These are phyloP conservation scores for Eupithecia subumbrata DNA, from an alignment of 2,888 invertebrate genomes.

Conservation along the genomic window DNA sequence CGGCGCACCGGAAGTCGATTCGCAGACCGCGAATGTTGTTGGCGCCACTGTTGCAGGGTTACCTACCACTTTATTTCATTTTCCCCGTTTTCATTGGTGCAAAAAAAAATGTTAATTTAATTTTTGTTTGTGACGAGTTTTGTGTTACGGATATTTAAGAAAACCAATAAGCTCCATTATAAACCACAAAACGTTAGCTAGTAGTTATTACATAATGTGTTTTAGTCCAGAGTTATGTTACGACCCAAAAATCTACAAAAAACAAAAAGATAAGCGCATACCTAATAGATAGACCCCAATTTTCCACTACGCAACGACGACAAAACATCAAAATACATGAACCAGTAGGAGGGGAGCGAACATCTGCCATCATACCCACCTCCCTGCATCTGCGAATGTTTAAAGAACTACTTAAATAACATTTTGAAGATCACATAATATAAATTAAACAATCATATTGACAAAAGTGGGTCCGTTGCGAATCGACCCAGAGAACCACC, in stretches of 20 bases:
- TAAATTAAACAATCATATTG: constrained; percentile 81
- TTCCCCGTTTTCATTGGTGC: constrained; percentile 29
- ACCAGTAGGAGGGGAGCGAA: constrained; percentile 55
- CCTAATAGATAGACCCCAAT: background rate
- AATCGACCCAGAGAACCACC: constrained; percentile 60
- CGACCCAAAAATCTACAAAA: background rate
- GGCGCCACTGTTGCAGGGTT: constrained; percentile 68
- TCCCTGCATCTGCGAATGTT: constrained; percentile 76
- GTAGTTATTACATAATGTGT: background rate
- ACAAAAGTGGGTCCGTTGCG: constrained; percentile 76
- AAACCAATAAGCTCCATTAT: no score
- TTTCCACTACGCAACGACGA: background rate
- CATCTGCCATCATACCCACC: constrained; percentile 73
- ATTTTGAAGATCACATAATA: constrained; percentile 81
- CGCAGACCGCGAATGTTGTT: constrained; percentile 79
- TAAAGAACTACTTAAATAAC: constrained; percentile 80
- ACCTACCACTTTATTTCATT: constrained; percentile 48
- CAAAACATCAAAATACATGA: constrained; percentile 59
- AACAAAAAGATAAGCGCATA: background rate
- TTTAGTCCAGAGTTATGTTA: background rate
- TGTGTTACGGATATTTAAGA: background rate
- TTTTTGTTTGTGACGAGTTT: background rate
- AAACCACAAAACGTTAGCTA: background rate
- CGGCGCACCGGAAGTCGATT: constrained; percentile 80
- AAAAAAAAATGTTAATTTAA: constrained; percentile 5